Conservation (phyloP, 2,888 invertebrate genomes). For the Hypercompe scribonia region DNA sequence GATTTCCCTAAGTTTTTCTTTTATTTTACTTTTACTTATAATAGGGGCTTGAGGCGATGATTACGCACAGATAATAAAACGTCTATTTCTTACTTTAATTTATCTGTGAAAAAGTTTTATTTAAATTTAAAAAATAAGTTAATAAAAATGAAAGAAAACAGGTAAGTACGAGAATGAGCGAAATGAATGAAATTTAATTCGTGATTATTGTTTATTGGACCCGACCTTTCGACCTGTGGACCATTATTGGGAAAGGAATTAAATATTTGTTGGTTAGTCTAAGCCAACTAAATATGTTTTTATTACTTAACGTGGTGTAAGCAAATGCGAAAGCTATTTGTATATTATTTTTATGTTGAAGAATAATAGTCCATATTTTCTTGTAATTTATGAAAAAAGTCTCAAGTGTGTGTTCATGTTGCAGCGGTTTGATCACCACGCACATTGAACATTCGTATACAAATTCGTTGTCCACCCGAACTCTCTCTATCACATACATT, state of each 20-base stretch:
- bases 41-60: slow-evolving; percentile 30
- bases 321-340: no score
- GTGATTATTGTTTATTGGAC: neutral
- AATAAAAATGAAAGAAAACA: slow-evolving; percentile 3
- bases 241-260: neutral
- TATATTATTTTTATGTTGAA: no score
- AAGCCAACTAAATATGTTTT: neutral
- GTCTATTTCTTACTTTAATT: slow-evolving; percentile 38
- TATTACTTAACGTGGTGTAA: no score
- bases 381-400: no score
- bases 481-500: neutral
- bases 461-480: neutral
- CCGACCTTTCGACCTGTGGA: neutral
- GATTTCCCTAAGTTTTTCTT: slow-evolving; percentile 25
- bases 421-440: neutral
- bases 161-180: slow-evolving; percentile 2
- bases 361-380: no score
- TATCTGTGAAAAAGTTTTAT: slow-evolving; percentile 21
- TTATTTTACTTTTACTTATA: slow-evolving; percentile 18
- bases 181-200: neutral
- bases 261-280: neutral
- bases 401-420: no score
- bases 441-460: neutral
- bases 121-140: neutral
- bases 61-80: slow-evolving; percentile 33